Percentiles rank a stretch among this genome's conserved stretches.
These are phyloP conservation scores for Zosterops pallidus DNA, from an alignment of 2,113 vertebrate genomes.

Conservation along the genomic window DNA sequence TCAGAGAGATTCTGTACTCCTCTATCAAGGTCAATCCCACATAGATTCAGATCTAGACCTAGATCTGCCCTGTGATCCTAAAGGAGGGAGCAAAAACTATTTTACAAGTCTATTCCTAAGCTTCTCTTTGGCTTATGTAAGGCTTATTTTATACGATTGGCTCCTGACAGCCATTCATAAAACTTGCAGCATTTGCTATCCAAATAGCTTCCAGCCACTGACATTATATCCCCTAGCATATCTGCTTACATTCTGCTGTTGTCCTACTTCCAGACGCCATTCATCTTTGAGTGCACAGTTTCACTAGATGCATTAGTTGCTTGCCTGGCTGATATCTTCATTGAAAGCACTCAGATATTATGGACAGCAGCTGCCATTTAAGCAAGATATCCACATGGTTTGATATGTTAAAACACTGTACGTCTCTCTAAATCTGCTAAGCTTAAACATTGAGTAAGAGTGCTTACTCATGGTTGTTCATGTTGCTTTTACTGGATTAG, in stretches of 20 bases:
- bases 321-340: constrained; percentile 17
- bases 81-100: not conserved
- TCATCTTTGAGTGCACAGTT: not conserved
- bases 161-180: constrained; percentile 63
- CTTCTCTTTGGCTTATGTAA: constrained; percentile 26
- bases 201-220: constrained; percentile 49
- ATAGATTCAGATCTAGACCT: not conserved
- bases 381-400: not conserved
- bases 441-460: not conserved
- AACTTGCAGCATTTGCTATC: constrained; percentile 51
- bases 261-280: constrained; percentile 55
- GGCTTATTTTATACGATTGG: constrained; percentile 29
- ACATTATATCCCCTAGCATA: constrained; percentile 48
- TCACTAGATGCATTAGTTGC: not conserved
- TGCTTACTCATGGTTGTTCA: not conserved
- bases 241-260: constrained; percentile 61
- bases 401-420: not conserved
- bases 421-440: not conserved
- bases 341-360: not conserved
- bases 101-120: not conserved
- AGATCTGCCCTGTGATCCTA: not conserved
- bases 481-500: not conserved
- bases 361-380: not conserved
- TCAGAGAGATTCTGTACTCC: not conserved
- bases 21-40: not conserved